phyloP scores from a whole-genome alignment of 2,113 vertebrate genomes.

The Ciconia maguari region DNA sequence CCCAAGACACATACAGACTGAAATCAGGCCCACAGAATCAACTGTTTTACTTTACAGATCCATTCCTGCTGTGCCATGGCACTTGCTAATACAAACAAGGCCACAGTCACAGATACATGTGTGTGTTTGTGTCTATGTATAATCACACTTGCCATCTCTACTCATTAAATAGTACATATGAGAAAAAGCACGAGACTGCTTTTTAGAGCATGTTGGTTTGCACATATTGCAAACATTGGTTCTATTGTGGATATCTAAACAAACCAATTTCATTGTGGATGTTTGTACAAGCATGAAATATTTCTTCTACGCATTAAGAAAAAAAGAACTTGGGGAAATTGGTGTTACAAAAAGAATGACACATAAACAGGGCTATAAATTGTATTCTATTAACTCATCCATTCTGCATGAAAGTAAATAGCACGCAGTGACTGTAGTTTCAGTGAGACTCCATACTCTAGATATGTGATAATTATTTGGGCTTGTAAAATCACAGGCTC shows the following conservation, averaged over 20 bases:
- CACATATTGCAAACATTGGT: not conserved
- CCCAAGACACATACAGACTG: not conserved
- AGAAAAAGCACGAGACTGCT: not conserved
- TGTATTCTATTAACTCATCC: not conserved
- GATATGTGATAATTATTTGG: not conserved
- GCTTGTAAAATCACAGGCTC: not conserved
- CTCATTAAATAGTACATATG: not conserved
- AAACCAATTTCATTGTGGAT: not conserved
- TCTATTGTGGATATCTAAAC: not conserved
- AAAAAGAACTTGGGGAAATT: not conserved
- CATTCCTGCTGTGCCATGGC: not conserved
- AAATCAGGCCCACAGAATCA: not conserved
- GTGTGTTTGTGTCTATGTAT: not conserved
- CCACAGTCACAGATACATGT: not conserved
- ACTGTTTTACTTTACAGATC: not conserved
- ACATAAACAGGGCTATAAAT: not conserved
- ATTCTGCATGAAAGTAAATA: not conserved
- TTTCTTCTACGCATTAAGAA: not conserved
- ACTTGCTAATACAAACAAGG: not conserved
- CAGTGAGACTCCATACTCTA: not conserved
- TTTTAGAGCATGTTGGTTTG: not conserved
- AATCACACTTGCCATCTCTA: not conserved
- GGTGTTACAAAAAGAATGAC: not conserved
- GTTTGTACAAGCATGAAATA: not conserved
- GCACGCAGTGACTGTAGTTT: not conserved